These are phyloP conservation scores for Neodiprion virginianus DNA, from an alignment of 1,140 invertebrate genomes.

Conservation along the genomic window DNA sequence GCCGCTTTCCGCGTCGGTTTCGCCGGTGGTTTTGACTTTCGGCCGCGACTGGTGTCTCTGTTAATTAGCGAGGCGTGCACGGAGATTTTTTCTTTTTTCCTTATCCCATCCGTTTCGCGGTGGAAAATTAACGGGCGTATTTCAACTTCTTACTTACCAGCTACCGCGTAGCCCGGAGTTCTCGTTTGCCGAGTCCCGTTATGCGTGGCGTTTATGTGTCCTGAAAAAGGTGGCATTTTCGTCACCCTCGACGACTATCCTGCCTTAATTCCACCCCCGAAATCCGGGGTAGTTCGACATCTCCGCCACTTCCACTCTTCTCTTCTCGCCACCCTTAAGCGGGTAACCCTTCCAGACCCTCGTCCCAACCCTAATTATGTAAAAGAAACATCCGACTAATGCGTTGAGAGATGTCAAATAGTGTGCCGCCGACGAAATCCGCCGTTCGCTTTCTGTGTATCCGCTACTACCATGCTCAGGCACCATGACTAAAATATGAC, in stretches of 20 bases:
- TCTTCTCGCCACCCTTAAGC: background rate
- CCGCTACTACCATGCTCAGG: no score
- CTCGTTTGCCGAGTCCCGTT: background rate
- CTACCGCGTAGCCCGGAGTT: background rate
- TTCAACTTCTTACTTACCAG: background rate
- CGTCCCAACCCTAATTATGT: conserved; percentile 25
- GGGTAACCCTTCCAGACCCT: conserved; percentile 8
- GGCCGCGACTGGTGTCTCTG: no score
- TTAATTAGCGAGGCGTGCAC: no score
- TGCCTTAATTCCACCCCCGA: background rate
- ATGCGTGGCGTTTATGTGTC: background rate
- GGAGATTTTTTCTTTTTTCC: no score
- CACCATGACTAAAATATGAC: background rate
- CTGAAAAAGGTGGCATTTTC: background rate
- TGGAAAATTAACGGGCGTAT: background rate
- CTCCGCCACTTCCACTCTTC: conserved; percentile 6
- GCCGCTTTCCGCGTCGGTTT: no score
- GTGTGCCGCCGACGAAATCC: background rate
- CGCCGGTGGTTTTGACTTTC: no score
- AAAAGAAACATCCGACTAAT: conserved; percentile 31
- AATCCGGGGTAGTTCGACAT: conserved; percentile 9
- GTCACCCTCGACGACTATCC: background rate
- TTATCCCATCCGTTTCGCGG: background rate
- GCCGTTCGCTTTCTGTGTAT: no score
- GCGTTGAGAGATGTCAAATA: conserved; percentile 2